These are phyloP conservation scores for Melanitta fusca DNA, from an alignment of 2,797 vertebrate genomes.

Conservation along the genomic window DNA sequence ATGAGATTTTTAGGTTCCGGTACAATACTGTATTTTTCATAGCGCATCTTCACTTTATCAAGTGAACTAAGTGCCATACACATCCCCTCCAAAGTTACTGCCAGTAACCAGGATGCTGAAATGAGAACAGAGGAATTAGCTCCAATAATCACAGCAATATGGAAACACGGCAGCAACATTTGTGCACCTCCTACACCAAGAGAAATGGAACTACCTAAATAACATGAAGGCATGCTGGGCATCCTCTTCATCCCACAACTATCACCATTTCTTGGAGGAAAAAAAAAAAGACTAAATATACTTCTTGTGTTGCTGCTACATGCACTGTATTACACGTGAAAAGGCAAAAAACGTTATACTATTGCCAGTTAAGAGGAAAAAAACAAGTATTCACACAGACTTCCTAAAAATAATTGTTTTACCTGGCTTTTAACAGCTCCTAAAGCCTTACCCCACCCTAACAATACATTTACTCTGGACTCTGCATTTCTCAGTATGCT, in stretches of 20 bases:
- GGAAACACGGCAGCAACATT: background rate
- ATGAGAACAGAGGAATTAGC: background rate
- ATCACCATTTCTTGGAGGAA: background rate
- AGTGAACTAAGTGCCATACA: background rate
- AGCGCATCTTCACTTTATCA: background rate
- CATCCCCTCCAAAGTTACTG: background rate
- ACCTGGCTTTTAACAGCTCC: background rate
- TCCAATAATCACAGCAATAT: background rate
- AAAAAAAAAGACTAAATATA: background rate
- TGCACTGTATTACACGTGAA: background rate
- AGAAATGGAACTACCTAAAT: background rate
- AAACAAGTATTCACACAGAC: background rate
- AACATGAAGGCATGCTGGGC: background rate
- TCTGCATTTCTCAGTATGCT: background rate
- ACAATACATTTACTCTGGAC: background rate
- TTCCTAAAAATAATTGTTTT: background rate
- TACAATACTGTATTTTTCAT: background rate
- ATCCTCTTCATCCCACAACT: background rate
- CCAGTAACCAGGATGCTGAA: background rate
- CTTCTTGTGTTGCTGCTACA: background rate
- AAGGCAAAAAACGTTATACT: background rate
- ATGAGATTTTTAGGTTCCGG: background rate
- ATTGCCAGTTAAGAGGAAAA: background rate
- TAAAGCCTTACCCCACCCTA: background rate
- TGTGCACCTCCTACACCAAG: background rate